phyloP scores from a whole-genome alignment of 1,140 invertebrate genomes.

The Holotrichia oblita region DNA sequence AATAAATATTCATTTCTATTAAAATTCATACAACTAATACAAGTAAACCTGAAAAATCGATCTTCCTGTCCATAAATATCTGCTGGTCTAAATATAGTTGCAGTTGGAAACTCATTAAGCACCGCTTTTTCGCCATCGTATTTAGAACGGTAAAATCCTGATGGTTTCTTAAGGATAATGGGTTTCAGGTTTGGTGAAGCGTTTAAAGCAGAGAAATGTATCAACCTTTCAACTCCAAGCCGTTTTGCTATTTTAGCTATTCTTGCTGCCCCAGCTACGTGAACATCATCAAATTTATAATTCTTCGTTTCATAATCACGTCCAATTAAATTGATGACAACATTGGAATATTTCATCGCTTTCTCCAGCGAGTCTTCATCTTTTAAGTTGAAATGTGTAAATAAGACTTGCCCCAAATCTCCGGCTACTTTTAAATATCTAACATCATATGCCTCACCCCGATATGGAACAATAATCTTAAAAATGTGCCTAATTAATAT shows the following conservation, averaged over 20 bases:
- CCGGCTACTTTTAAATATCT: slow-evolving; percentile 83
- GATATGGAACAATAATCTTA: slow-evolving; percentile 91
- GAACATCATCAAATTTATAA: slow-evolving; percentile 83
- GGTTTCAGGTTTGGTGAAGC: slow-evolving; percentile 72
- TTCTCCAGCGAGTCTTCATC: slow-evolving; percentile 91
- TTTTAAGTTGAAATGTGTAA: slow-evolving; percentile 82
- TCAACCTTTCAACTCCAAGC: slow-evolving; percentile 82
- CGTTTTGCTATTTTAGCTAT: slow-evolving; percentile 81
- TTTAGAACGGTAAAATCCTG: slow-evolving; percentile 59
- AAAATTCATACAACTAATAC: too few relatives aligned
- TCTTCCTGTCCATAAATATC: slow-evolving; percentile 92
- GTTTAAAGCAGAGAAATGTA: slow-evolving; percentile 87
- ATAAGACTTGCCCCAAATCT: slow-evolving; percentile 96
- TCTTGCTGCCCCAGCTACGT: slow-evolving; percentile 76
- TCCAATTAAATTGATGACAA: slow-evolving; percentile 96
- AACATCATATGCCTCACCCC: slow-evolving; percentile 85
- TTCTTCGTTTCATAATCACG: slow-evolving; percentile 92
- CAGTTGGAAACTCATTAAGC: slow-evolving; percentile 93
- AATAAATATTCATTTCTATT: neutral
- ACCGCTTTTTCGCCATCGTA: slow-evolving; percentile 89
- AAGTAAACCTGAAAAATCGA: slow-evolving; percentile 75
- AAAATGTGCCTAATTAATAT: slow-evolving; percentile 55
- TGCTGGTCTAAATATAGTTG: slow-evolving; percentile 91
- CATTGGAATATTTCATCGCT: slow-evolving; percentile 94
- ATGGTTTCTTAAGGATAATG: slow-evolving; percentile 61